Evolutionary conservation across 2,113 vertebrate species (phyloP).

Genomic region (Leptosomus discolor): DNA sequence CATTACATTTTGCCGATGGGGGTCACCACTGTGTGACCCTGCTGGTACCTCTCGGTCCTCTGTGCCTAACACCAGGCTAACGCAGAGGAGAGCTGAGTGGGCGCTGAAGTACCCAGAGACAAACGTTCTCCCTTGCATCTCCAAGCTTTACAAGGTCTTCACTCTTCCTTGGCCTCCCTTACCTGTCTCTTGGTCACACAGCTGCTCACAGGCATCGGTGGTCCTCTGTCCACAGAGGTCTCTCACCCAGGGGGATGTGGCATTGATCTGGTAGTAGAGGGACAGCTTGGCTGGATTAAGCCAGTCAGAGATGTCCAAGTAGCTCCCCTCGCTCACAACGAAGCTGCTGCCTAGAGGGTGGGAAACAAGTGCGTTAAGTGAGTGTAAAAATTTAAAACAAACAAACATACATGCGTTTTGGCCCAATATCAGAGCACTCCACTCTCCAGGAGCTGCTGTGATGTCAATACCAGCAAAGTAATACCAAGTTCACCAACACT

Average conservation of each 20-base stretch:
- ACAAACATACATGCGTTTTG: not conserved
- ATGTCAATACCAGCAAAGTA: not conserved
- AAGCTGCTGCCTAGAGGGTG: conserved; percentile 89
- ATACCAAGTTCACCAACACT: not conserved
- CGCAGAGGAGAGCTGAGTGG: not conserved
- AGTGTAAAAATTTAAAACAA: not conserved
- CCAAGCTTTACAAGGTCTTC: not conserved
- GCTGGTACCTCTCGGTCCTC: not conserved
- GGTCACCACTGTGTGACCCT: not conserved
- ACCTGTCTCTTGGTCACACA: conserved; percentile 96
- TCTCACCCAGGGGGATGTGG: conserved; percentile 90
- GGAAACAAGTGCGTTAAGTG: not conserved
- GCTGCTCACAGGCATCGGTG: conserved; percentile 92
- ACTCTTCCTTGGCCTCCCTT: not conserved
- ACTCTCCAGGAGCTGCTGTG: not conserved
- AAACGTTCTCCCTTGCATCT: not conserved
- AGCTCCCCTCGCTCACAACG: conserved; percentile 94
- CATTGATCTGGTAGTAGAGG: conserved; percentile 94
- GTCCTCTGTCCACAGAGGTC: conserved; percentile 96
- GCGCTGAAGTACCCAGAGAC: not conserved
- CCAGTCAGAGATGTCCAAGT: conserved; percentile 96
- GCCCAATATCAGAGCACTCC: not conserved
- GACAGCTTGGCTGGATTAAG: conserved; percentile 94
- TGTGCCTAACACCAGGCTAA: not conserved
- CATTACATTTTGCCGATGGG: not conserved